Conservation (phyloP, 1,140 invertebrate species). For the Hylaeus anthracinus region DNA sequence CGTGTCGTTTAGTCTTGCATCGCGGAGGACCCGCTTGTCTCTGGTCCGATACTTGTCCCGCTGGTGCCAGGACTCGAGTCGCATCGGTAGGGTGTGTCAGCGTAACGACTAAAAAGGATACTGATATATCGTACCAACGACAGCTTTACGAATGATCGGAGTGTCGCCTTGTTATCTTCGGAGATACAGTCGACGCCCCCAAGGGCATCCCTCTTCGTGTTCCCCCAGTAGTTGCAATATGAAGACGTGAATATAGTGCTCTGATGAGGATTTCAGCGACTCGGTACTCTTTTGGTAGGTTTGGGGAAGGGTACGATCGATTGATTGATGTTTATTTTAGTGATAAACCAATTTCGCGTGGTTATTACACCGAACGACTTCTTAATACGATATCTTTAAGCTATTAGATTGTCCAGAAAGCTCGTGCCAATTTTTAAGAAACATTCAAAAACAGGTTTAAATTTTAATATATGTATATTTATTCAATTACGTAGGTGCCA, state of each 20-base stretch:
- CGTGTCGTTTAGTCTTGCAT: slow-evolving; percentile 26
- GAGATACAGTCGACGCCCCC: slow-evolving; percentile 42
- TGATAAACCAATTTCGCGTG: too few species aligned
- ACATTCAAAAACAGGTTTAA: too few species aligned
- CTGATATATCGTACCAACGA: slow-evolving; percentile 62
- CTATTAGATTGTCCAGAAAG: too few species aligned
- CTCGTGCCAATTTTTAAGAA: too few species aligned
- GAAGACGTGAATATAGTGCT: neutral
- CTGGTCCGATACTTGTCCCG: slow-evolving; percentile 7
- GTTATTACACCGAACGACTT: too few species aligned
- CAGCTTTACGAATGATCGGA: slow-evolving; percentile 65
- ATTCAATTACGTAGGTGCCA: too few species aligned
- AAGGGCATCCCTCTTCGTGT: neutral
- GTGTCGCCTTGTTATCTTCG: slow-evolving; percentile 60
- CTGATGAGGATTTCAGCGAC: neutral
- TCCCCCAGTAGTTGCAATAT: neutral
- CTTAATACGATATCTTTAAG: too few species aligned
- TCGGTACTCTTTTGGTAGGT: too few species aligned
- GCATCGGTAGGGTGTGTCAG: slow-evolving; percentile 51
- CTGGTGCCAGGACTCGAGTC: slow-evolving; percentile 11
- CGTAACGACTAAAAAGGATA: slow-evolving; percentile 66
- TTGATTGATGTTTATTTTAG: too few species aligned
- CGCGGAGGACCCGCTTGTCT: slow-evolving; percentile 14
- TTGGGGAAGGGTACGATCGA: too few species aligned
- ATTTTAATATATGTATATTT: too few species aligned